Evolutionary conservation across 2,797 vertebrate species (phyloP), one percentile per base, ranked within the genome.

Genomic region (Morelia viridis): DNA sequence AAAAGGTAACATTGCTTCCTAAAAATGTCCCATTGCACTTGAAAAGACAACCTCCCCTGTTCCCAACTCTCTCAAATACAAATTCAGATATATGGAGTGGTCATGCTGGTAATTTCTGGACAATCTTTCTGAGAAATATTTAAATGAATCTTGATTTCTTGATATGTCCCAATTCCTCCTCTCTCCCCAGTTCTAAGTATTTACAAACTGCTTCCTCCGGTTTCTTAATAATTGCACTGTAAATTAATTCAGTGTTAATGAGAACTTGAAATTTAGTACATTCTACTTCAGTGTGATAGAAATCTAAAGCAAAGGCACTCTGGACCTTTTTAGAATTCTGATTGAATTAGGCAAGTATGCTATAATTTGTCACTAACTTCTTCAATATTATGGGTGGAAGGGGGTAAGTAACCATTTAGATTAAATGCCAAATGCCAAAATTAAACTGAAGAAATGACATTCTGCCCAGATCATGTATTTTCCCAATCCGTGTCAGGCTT

Each of bases 341-440:
- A 92, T 88, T 94, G 93, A 85, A 93, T 89, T 94, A 95, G 65
- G 1, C n/a, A 95, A 96, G 94, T 24, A 91, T 46, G 19, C 7
- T 65, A 57, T 85, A 96, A 91, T 96, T 92, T 61, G 19, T 58
- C 6, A 92, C 1, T 68, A 94, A 94, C 89, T 92, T 92, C 76
- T 91, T 85, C 4, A 94, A 28, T 89, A 58, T 92, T 95, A 76
- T 88, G 95, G 94, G 28, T 4, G 13, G 92, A 89, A 85, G 8
- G 92, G 87, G 0, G 92, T 17, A 92, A 89, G 94, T 50, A 50
- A 4, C 50, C 50, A 50, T 50, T 50, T 6, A 92, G 94, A 94
- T 94, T 92, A 12, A 62, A 94, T 91, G 93, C 87, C 91, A 12
- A 62, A 94, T 91, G 93, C 88, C 91, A 85, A 92, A 87, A 15